A percentile compares a stretch with the other conserved stretches of the same genome.
phyloP scores from a whole-genome alignment of 64 coral and sea anemone genomes.

The Dendrophyllia cribrosa region DNA sequence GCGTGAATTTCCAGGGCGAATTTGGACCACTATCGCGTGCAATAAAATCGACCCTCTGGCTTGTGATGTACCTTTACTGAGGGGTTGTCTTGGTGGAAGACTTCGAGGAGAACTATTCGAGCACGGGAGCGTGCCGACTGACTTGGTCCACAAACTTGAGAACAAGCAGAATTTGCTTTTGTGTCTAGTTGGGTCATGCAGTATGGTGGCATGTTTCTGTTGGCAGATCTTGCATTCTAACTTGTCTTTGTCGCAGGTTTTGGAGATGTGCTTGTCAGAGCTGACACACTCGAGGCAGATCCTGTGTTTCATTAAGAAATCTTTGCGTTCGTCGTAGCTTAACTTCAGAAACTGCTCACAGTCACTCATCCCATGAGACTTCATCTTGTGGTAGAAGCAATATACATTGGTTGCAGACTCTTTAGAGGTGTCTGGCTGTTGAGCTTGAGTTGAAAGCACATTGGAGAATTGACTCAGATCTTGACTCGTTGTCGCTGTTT shows the following conservation, averaged over 20 bases:
- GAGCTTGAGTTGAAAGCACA: no score
- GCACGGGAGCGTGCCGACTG: conserved; percentile 18
- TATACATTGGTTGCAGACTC: no score
- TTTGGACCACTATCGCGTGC: no score
- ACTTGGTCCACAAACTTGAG: conserved; percentile 52
- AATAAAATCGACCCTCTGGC: no score
- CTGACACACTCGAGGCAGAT: conserved; percentile 63
- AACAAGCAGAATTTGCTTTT: conserved; percentile 32
- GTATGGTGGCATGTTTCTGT: conserved; percentile 57
- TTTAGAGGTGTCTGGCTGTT: no score
- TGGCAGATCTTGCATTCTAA: conserved; percentile 52
- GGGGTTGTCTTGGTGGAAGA: no score
- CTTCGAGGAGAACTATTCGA: conserved; percentile 63
- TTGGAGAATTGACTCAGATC: no score
- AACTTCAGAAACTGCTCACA: conserved; percentile 54
- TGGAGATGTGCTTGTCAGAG: conserved; percentile 51
- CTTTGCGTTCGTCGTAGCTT: conserved; percentile 61
- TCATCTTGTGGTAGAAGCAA: conserved; percentile 79
- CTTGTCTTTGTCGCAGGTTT: conserved; percentile 45
- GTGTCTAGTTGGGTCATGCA: conserved; percentile 34
- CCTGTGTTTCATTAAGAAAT: conserved; percentile 52
- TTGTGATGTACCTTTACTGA: conserved; percentile 57
- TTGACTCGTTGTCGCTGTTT: no score
- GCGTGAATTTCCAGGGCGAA: no score
- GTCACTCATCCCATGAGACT: conserved; percentile 47